phyloP scores from a whole-genome alignment of 2,797 vertebrate species.

The Trichosurus vulpecula region DNA sequence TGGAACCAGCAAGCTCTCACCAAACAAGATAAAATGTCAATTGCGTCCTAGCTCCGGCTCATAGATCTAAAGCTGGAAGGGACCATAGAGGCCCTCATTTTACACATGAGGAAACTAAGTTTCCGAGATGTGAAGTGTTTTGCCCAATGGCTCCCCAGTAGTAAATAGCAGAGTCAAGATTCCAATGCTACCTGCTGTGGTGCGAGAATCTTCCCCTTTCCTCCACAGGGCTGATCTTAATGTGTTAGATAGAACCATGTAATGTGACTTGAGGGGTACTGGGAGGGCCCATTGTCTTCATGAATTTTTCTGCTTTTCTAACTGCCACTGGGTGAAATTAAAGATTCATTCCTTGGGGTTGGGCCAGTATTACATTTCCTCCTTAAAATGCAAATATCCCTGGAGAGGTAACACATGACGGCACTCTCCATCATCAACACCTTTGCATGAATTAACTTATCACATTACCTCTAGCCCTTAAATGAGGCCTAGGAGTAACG shows the following conservation, averaged over 20 bases:
- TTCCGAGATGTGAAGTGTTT: not conserved
- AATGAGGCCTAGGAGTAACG: not conserved
- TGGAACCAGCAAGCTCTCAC: not conserved
- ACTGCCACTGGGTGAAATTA: not conserved
- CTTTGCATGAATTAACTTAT: conserved; percentile 2
- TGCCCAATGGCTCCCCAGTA: not conserved
- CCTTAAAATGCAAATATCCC: not conserved
- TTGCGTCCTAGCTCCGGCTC: not conserved
- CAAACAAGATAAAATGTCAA: not conserved
- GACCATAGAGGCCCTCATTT: not conserved
- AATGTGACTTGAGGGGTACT: not conserved
- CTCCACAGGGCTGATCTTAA: not conserved
- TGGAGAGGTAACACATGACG: not conserved
- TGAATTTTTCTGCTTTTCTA: not conserved
- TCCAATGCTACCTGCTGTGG: not conserved
- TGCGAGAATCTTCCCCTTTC: not conserved
- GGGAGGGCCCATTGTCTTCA: not conserved
- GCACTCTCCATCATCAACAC: not conserved
- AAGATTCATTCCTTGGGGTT: not conserved
- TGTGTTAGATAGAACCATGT: not conserved
- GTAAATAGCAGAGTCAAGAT: not conserved
- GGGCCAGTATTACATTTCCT: not conserved
- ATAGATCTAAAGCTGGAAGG: not conserved
- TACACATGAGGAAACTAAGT: not conserved
- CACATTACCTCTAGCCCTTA: conserved; percentile 12